Percentiles rank a stretch among this genome's conserved stretches.
These are phyloP conservation scores for Panorpa germanica DNA, from an alignment of 2,888 invertebrate genomes.

Conservation along the genomic window DNA sequence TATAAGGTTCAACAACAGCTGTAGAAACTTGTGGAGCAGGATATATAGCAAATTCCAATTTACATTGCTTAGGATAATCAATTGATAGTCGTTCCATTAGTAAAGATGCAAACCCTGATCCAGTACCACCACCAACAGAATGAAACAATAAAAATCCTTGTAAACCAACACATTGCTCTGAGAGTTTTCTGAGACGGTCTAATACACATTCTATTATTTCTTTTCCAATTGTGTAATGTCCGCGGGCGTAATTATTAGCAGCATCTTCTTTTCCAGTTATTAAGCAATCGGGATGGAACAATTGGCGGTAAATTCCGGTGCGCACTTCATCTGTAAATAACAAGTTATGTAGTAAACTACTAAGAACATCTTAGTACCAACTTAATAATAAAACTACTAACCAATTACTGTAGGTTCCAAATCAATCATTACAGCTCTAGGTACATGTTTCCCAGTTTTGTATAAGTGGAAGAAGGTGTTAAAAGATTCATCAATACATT, in stretches of 20 bases:
- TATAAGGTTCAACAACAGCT: slow-evolving; percentile 61
- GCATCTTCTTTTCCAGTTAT: slow-evolving; percentile 74
- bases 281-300: slow-evolving; percentile 59
- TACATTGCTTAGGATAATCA: slow-evolving; percentile 43
- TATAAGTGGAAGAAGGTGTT: slow-evolving; percentile 24
- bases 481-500: slow-evolving; percentile 16
- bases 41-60: slow-evolving; percentile 54
- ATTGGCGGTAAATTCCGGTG: slow-evolving; percentile 44
- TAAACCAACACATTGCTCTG: slow-evolving; percentile 40
- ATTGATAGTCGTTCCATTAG: slow-evolving; percentile 39
- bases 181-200: slow-evolving; percentile 43
- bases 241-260: slow-evolving; percentile 69
- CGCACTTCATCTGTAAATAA: slow-evolving; percentile 55
- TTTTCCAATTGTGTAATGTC: slow-evolving; percentile 58
- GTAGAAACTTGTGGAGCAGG: slow-evolving; percentile 71
- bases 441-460: slow-evolving; percentile 18
- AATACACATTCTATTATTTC: slow-evolving; percentile 56
- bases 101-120: slow-evolving; percentile 52
- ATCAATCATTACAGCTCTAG: slow-evolving; percentile 3
- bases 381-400: too few species aligned
- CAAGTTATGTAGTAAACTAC: too few species aligned
- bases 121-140: slow-evolving; percentile 60
- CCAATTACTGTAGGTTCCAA: slow-evolving; percentile 3
- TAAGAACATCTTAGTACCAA: too few species aligned
- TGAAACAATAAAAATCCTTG: slow-evolving; percentile 46